These are phyloP conservation scores for Cyprinella venusta DNA, from an alignment of 2,797 vertebrate species.

Conservation along the genomic window DNA sequence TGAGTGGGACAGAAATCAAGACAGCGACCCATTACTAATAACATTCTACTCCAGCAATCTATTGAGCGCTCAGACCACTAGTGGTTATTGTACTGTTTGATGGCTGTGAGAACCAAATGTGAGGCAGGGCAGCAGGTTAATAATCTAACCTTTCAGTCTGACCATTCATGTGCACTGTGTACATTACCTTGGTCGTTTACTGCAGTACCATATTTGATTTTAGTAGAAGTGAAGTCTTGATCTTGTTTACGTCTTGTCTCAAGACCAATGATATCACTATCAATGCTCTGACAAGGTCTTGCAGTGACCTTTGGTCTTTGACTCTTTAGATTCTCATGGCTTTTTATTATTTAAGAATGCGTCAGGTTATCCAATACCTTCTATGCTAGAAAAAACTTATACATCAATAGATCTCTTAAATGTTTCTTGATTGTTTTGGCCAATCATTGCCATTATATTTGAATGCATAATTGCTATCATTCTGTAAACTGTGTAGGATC, in stretches of 20 bases:
- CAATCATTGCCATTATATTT: neutral
- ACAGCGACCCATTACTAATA: slow-evolving; percentile 82
- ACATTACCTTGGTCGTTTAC: slow-evolving; percentile 36
- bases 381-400: neutral
- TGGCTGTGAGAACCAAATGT: slow-evolving; percentile 52
- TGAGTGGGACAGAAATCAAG: slow-evolving; percentile 76
- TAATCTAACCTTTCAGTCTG: slow-evolving; percentile 54
- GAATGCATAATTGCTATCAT: neutral
- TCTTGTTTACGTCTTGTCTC: slow-evolving; percentile 11
- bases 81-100: slow-evolving; percentile 63
- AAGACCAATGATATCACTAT: slow-evolving; percentile 7
- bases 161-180: slow-evolving; percentile 41
- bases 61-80: slow-evolving; percentile 69
- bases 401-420: neutral
- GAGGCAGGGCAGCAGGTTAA: slow-evolving; percentile 58
- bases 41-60: slow-evolving; percentile 81
- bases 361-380: neutral
- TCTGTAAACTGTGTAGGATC: neutral
- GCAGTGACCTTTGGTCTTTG: neutral
- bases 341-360: slow-evolving; percentile 15
- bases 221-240: slow-evolving; percentile 41
- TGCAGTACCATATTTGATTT: slow-evolving; percentile 42
- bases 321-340: neutral
- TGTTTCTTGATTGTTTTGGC: neutral
- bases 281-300: neutral